Evolutionary conservation across 2,888 invertebrate species (phyloP), one percentile per base, ranked within the genome.

Genomic region (Parochlus steinenii): DNA sequence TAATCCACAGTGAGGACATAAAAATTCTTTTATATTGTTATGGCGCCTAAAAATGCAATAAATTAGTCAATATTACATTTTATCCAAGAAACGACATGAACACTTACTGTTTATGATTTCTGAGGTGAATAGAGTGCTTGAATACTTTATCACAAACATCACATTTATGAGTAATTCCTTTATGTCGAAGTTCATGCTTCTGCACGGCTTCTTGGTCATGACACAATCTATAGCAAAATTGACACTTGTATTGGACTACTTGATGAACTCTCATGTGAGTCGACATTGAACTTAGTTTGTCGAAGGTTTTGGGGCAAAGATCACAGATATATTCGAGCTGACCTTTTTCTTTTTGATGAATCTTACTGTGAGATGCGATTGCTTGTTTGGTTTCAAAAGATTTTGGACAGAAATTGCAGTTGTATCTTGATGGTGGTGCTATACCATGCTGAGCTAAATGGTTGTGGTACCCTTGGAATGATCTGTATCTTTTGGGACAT

Each of bases 221-320:
- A n/a, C n/a, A n/a, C n/a, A n/a, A n/a, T n/a, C n/a, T n/a, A n/a
- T n/a, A n/a, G n/a, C n/a, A n/a, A n/a, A n/a, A n/a, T n/a, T n/a
- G n/a, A n/a, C n/a, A n/a, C n/a, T n/a, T n/a, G 0, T 60, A 59
- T 38, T 61, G 63, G 2, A 59, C 54, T 6, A 55, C 46, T 8
- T 50, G 54, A 43, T 71, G 70, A 22, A 63, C 52, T 43, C 61
- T 62, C 38, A 63, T 43, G 42, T 65, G 65, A 7, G 63, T 48
- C 40, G 53, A 53, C n/a, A 65, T 45, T 14, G 56, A 45, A 12
- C 54, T 47, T 42, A 63, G 63, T 16, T 50, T 45, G 0, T 43
- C 41, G 44, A 61, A 64, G 5, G 46, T 48, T 42, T 61, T 62
- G 1, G 47, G 47, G 40, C 64, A 64, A 17, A 54, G 45, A 39